Conservation (phyloP, 2,888 invertebrate species). For the Anthrax anthrax region DNA sequence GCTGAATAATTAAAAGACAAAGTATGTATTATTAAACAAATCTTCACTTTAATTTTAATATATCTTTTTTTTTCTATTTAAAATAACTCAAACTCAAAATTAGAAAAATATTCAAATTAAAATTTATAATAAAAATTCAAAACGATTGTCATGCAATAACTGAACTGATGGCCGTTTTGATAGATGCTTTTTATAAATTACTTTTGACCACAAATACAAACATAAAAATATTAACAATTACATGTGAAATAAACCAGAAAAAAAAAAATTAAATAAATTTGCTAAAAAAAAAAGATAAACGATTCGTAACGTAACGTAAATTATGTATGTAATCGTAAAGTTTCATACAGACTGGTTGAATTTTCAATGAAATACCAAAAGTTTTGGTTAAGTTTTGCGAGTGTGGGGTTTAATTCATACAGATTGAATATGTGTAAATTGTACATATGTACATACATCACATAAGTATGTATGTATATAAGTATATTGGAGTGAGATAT, state of each 20-base stretch:
- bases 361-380: background rate
- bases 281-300: too few relatives aligned
- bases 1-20: too few relatives aligned
- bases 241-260: too few relatives aligned
- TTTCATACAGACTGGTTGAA: background rate
- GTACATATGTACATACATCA: too few relatives aligned
- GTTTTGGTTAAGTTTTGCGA: background rate
- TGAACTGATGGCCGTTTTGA: conserved; percentile 5
- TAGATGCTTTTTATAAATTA: conserved; percentile 10
- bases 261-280: too few relatives aligned
- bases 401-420: too few relatives aligned
- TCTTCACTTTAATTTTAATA: background rate
- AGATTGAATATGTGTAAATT: too few relatives aligned
- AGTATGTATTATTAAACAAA: too few relatives aligned
- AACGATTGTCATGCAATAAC: conserved; percentile 8
- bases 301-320: too few relatives aligned
- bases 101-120: background rate
- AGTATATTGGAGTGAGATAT: too few relatives aligned
- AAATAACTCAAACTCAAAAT: background rate
- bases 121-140: background rate
- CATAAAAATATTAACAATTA: background rate
- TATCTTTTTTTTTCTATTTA: background rate
- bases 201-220: conserved; percentile 1
- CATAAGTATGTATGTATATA: too few relatives aligned
- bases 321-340: too few relatives aligned